Conservation (phyloP, 2,113 vertebrate genomes). For the Lutjanus erythropterus region DNA sequence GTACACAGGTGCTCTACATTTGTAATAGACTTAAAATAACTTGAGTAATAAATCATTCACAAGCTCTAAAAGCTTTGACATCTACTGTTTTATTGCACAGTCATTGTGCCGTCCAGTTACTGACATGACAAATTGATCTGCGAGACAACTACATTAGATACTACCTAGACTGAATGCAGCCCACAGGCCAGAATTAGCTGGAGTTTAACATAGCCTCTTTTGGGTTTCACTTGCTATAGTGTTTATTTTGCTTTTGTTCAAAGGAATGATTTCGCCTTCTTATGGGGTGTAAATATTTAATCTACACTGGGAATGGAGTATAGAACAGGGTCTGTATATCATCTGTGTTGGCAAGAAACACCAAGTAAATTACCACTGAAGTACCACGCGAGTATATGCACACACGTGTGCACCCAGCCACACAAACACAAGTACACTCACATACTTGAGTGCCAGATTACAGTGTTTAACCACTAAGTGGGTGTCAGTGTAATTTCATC, state of each 20-base stretch:
- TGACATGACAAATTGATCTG: conserved; percentile 13
- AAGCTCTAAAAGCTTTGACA: conserved; percentile 24
- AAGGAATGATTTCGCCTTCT: too few relatives aligned
- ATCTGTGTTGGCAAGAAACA: background rate
- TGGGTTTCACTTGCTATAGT: background rate
- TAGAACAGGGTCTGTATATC: background rate
- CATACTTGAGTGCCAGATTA: conserved; percentile 37
- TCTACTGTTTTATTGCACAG: background rate
- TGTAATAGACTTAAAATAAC: conserved; percentile 33
- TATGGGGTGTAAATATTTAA: background rate
- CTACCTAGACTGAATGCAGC: background rate
- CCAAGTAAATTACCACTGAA: background rate
- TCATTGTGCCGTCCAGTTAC: background rate
- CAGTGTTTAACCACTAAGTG: conserved; percentile 48
- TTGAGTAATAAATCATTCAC: conserved; percentile 33
- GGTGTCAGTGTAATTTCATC: conserved; percentile 49
- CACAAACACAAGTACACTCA: conserved; percentile 25
- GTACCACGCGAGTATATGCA: conserved; percentile 3
- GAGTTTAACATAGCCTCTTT: background rate
- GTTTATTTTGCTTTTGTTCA: background rate
- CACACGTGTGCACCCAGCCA: background rate
- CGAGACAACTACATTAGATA: conserved; percentile 7
- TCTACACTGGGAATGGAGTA: background rate
- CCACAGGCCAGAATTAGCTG: conserved; percentile 3
- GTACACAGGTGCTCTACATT: conserved; percentile 17